Evolutionary conservation across 2,113 vertebrate species (phyloP).

Genomic region (Vireo altiloquus): DNA sequence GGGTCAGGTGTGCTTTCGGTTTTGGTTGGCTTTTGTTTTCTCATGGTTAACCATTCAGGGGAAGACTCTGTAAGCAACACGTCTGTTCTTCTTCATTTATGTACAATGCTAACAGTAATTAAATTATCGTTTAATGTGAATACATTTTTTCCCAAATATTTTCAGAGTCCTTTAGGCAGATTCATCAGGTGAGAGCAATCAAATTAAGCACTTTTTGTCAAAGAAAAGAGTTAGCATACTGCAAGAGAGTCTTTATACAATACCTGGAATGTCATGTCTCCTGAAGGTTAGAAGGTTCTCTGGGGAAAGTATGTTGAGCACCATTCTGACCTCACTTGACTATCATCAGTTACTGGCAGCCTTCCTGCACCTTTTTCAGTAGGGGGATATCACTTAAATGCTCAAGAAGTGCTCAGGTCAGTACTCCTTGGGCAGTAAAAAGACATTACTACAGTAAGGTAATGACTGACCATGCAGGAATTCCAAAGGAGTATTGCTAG

Average conservation of each 20-base stretch:
- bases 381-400: background rate
- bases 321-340: background rate
- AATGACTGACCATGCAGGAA: background rate
- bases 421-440: background rate
- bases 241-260: background rate
- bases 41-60: background rate
- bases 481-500: background rate
- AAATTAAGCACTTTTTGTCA: background rate
- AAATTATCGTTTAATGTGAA: background rate
- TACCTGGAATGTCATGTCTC: background rate
- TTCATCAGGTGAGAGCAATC: background rate
- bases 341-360: background rate
- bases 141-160: background rate
- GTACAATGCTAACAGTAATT: background rate
- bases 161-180: background rate
- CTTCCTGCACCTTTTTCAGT: background rate
- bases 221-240: background rate
- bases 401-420: background rate
- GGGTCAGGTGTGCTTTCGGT: background rate
- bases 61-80: background rate
- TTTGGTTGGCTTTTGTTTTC: background rate
- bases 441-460: background rate
- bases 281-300: background rate
- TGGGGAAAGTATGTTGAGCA: background rate
- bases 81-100: background rate